Conservation (phyloP, 2,888 invertebrate genomes). For the Aricia artaxerxes region DNA sequence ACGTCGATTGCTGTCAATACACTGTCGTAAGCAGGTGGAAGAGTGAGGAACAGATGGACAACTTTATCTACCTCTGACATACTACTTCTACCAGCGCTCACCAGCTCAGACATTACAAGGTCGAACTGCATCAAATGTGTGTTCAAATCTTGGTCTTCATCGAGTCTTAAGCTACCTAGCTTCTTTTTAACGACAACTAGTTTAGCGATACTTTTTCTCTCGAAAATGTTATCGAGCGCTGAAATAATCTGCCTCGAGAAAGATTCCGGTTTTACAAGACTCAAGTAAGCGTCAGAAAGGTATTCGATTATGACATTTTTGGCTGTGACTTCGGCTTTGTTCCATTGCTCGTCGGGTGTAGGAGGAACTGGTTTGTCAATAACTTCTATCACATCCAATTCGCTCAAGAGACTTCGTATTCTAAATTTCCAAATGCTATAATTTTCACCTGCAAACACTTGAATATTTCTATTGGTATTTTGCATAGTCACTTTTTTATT, state of each 20-base stretch:
- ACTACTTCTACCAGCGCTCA: conserved; percentile 49
- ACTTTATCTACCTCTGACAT: conserved; percentile 54
- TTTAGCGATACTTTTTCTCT: conserved; percentile 44
- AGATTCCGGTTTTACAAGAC: conserved; percentile 35
- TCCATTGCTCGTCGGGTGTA: conserved; percentile 33
- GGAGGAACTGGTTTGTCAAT: conserved; percentile 37
- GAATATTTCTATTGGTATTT: neutral
- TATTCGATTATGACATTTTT: conserved; percentile 43
- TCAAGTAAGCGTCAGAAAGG: conserved; percentile 36
- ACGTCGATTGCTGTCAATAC: conserved; percentile 56
- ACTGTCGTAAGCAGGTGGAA: conserved; percentile 52
- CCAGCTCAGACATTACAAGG: conserved; percentile 49
- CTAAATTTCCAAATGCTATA: neutral
- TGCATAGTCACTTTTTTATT: neutral
- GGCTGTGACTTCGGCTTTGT: conserved; percentile 38
- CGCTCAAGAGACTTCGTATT: conserved; percentile 33
- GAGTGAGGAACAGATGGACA: conserved; percentile 51
- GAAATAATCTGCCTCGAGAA: conserved; percentile 39
- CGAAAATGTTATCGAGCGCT: conserved; percentile 42
- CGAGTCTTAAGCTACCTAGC: conserved; percentile 40
- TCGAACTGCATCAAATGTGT: conserved; percentile 50
- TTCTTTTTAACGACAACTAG: conserved; percentile 43
- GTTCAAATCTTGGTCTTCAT: conserved; percentile 36
- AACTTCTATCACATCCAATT: conserved; percentile 44
- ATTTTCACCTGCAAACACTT: neutral